A percentile compares a stretch with the other conserved stretches of the same genome.
Evolutionary conservation across 2,113 vertebrate genomes (phyloP).

Genomic region (Onychorhynchus coronatus): DNA sequence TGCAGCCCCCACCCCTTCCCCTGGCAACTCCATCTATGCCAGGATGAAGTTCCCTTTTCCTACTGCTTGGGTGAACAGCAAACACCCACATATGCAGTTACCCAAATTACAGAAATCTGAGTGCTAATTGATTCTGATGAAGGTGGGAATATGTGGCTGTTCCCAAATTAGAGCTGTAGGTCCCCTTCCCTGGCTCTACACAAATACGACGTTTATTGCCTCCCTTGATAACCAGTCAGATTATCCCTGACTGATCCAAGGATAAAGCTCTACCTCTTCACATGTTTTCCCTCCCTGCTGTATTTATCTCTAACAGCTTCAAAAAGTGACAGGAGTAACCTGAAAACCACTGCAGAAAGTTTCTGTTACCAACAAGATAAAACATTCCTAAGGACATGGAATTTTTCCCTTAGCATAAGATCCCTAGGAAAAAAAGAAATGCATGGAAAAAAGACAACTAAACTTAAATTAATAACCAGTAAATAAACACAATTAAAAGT

Average conservation of each 20-base stretch:
- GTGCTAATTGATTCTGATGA: accelerated
- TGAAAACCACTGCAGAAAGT: not conserved
- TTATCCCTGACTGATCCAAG: accelerated
- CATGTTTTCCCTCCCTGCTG: accelerated
- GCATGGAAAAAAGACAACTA: not conserved
- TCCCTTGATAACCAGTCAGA: not conserved
- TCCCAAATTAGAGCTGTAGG: not conserved
- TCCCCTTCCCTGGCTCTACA: not conserved
- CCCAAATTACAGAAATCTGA: not conserved
- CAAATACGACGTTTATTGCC: accelerated
- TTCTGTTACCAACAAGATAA: not conserved
- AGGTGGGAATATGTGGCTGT: not conserved
- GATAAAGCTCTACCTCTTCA: not conserved
- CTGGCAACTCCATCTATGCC: not conserved
- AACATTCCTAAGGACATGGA: not conserved
- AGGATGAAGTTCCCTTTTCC: not conserved
- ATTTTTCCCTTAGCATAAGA: not conserved
- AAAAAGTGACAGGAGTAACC: not conserved
- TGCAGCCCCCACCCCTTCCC: not conserved
- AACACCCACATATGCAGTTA: not conserved
- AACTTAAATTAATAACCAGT: not conserved
- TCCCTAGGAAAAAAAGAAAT: not conserved
- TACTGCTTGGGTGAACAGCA: not conserved
- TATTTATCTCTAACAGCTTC: not conserved
- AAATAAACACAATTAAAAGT: not conserved